Percentiles rank a stretch among this genome's conserved stretches.
These are phyloP conservation scores for Sussaba pulchella DNA, from an alignment of 2,888 invertebrate genomes.

Conservation along the genomic window DNA sequence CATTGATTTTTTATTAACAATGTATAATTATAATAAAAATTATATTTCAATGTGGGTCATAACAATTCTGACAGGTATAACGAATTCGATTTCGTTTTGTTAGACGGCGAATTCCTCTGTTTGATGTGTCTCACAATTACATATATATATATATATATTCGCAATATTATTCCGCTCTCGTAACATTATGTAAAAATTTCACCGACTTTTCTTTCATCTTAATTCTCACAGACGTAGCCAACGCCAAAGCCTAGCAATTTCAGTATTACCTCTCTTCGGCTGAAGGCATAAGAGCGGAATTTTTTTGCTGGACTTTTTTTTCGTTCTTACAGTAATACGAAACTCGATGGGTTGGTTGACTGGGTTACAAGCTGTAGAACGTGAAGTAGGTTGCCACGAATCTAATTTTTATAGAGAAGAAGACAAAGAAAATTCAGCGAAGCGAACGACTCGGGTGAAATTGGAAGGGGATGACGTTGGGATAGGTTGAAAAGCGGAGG, in stretches of 20 bases:
- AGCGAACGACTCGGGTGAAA: slow-evolving; percentile 44
- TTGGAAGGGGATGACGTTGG: slow-evolving; percentile 24
- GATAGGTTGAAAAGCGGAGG: slow-evolving; percentile 26
- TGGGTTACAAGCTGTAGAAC: slow-evolving; percentile 8
- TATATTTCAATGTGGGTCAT: too few relatives aligned
- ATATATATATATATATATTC: not conserved
- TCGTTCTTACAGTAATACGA: slow-evolving; percentile 18
- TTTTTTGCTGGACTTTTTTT: not conserved
- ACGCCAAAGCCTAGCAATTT: slow-evolving; percentile 15
- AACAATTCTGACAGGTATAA: too few relatives aligned
- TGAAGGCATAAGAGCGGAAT: slow-evolving; percentile 28
- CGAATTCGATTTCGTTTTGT: too few relatives aligned
- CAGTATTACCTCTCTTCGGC: slow-evolving; percentile 30
- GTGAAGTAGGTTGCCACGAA: slow-evolving; percentile 41
- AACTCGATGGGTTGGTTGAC: not conserved
- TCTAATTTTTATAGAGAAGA: slow-evolving; percentile 54
- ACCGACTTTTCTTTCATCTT: slow-evolving; percentile 38
- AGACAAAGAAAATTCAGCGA: slow-evolving; percentile 34
- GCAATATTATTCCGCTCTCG: slow-evolving; percentile 19
- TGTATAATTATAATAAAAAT: too few relatives aligned
- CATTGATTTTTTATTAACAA: too few relatives aligned
- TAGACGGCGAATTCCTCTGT: too few relatives aligned
- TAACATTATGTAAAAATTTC: slow-evolving; percentile 27
- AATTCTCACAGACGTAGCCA: slow-evolving; percentile 29
- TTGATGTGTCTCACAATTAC: not conserved